Conservation (phyloP, 2,797 vertebrate species). For the Clarias fuscus region DNA sequence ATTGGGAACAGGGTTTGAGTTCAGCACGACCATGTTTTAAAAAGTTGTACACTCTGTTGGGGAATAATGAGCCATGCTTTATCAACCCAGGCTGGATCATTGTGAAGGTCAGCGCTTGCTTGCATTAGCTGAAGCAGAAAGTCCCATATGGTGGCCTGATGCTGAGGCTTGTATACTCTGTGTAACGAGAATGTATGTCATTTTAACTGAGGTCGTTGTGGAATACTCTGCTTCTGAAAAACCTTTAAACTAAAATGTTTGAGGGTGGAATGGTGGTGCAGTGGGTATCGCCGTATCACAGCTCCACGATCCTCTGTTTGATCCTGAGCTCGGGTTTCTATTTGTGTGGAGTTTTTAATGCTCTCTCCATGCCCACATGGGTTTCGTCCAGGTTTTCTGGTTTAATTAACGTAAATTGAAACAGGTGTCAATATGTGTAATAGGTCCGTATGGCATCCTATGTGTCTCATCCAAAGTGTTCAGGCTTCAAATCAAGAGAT, state of each 20-base stretch:
- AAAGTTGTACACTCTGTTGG: neutral
- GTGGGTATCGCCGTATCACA: neutral
- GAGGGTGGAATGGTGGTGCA: neutral
- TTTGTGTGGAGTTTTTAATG: neutral
- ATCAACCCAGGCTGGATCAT: neutral
- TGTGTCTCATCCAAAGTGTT: neutral
- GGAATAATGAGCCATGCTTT: neutral
- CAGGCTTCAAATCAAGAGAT: neutral
- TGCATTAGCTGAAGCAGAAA: neutral
- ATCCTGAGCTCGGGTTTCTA: neutral
- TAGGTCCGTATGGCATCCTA: neutral
- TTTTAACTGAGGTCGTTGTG: conserved; percentile 10
- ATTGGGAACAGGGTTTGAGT: neutral
- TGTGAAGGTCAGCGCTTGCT: neutral
- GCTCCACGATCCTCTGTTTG: neutral
- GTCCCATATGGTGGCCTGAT: neutral
- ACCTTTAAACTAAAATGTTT: neutral
- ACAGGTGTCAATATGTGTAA: neutral
- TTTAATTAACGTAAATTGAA: neutral
- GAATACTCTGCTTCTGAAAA: neutral
- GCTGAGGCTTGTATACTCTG: neutral
- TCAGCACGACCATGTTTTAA: neutral
- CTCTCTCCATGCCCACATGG: neutral
- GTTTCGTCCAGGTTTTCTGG: neutral
- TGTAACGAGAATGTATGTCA: neutral